A percentile compares a stretch with the other conserved stretches of the same genome.
Evolutionary conservation across 1,140 invertebrate species (phyloP).

Genomic region (Drosophila serrata): DNA sequence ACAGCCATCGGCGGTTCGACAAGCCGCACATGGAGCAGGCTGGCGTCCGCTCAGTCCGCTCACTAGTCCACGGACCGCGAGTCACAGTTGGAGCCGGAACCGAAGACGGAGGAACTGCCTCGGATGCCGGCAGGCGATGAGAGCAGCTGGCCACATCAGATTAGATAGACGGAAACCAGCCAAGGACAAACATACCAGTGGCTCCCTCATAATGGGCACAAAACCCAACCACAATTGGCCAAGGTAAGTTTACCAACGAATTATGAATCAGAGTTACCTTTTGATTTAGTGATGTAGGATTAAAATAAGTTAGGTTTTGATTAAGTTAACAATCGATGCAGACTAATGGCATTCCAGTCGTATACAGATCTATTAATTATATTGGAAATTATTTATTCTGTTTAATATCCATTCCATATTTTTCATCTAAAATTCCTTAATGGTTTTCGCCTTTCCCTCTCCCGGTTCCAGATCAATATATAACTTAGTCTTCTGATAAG

Average conservation of each 20-base stretch:
- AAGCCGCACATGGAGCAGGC: slow-evolving; percentile 77
- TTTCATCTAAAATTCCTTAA: not conserved
- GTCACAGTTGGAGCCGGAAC: slow-evolving; percentile 36
- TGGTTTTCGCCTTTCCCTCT: not conserved
- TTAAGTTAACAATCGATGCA: not conserved
- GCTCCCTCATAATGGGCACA: slow-evolving; percentile 76
- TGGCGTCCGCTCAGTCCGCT: slow-evolving; percentile 47
- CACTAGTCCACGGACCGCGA: slow-evolving; percentile 37
- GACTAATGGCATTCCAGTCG: not conserved
- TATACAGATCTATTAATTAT: no score
- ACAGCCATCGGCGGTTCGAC: slow-evolving; percentile 62
- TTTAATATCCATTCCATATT: not conserved
- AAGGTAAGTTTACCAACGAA: slow-evolving; percentile 52
- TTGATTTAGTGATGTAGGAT: not conserved
- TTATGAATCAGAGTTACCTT: no score
- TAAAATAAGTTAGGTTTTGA: not conserved
- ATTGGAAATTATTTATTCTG: no score
- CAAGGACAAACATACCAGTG: slow-evolving; percentile 22
- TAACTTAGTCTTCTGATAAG: not conserved
- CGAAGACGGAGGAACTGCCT: slow-evolving; percentile 33
- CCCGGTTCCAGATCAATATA: not conserved
- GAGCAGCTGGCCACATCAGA: slow-evolving; percentile 22
- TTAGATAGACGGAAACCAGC: slow-evolving; percentile 35
- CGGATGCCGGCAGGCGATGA: slow-evolving; percentile 35
- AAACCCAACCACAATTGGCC: slow-evolving; percentile 73